Base-by-base conservation (phyloP, 2,113 vertebrate genomes). In the Galemys pyrenaicus region DNA sequence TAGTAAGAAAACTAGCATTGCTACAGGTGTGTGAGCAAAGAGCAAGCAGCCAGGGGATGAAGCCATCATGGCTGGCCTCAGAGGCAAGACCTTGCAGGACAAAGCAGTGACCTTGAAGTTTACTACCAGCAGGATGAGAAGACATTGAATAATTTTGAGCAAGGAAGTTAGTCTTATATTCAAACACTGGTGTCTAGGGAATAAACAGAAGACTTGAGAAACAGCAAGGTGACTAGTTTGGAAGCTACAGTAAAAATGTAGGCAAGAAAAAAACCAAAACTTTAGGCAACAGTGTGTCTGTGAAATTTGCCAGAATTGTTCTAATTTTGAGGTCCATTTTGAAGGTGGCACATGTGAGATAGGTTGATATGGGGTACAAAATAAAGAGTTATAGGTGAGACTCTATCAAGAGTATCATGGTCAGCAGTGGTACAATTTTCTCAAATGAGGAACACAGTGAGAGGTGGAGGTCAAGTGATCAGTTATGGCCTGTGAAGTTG, bases 81-180 rank as follows among this genome's bases (percentile, higher is more conserved):
- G 60, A 10, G 15, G 35, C 11, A 5, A 46, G 41, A 70, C 24
- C 17, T 9, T 46, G 10, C 24, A 56, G 60, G 17, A 26, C 12
- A 75, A 62, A 20, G 7, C 51, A 86, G 49, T 9, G 6, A 54
- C 16, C 19, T 15, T 46, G 13, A 62, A 4, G 12, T 46, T 70
- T 46, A 68, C 64, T 32, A n/a, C 4, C n/a, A 28, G 16, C 28
- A 30, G 19, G 20, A 87, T 49, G 9, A 95, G 81, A 94, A 92
- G 37, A 24, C 56, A 83, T 3, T 46, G 9, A 62, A 54, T 15
- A 83, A 39, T 44, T 87, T 4, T 71, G 54, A 65, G 5, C 37
- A 70, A 85, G 6, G 9, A 81, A 77, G 15, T 49, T 75, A 56
- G 5, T 35, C 16, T 54, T 73, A n/a, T 35, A 60, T 67, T 64